Base-by-base conservation (phyloP, 2,888 invertebrate species). In the Ernsta delagoae region DNA sequence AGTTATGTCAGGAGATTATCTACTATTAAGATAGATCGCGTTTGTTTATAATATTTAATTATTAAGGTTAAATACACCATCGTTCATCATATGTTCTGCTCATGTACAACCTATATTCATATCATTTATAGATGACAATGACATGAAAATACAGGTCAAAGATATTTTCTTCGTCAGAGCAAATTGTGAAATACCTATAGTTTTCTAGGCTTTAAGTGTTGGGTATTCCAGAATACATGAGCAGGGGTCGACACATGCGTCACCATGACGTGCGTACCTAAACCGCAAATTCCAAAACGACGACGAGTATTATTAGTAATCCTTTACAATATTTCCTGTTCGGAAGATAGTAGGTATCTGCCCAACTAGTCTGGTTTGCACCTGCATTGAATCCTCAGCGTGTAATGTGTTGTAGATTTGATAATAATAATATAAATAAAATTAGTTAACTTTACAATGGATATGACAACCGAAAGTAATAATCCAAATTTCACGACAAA, bases 281-380 rank as follows among this genome's bases (percentile, higher is more conserved):
- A 79, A 86, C 86, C 87, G 79, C 88, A 88, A 83, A 84, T 87
- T 85, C 83, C 81, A 82, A 78, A 83, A 80, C 83, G 63, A 76
- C 78, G 81, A 82, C 83, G 81, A 78, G 77, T 78, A n/a, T 79
- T 83, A 79, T 86, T 87, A 88, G 80, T 85, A 86, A 87, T 80
- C 81, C 68, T 76, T 75, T 70, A 77, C 71, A 57, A 81, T 81
- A 79, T 89, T 89, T 88, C 87, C 88, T 85, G 87, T 85, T 82
- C 79, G 73, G 72, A 74, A 71, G 77, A 76, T 39, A 57, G 36
- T 16, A 39, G 57, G 24, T 24, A 24, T 3, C 24, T 24, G 3
- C 24, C 12, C 5, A 57, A 12, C 34, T 57, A 57, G 57, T 57
- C 7, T 12, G 4, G 34, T 12, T 16, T 57, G 12, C 57, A 57